Conservation (phyloP, 2,113 vertebrate species). For the Puma concolor region DNA sequence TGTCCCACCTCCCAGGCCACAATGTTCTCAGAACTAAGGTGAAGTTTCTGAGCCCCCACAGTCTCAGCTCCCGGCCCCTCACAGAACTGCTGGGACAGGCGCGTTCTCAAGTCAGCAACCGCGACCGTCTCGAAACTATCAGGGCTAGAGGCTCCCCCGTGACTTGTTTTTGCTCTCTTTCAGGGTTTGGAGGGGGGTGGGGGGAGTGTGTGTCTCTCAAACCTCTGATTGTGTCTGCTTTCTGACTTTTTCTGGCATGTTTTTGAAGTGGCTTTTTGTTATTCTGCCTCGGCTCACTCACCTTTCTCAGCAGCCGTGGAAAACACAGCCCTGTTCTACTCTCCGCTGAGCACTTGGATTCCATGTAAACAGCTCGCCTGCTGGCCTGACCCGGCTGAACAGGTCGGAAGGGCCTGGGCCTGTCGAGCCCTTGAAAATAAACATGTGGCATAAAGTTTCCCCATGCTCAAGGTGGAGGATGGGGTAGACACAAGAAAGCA, state of each 20-base stretch:
- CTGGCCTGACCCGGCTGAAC: background rate
- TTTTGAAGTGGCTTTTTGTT: slow-evolving; percentile 85
- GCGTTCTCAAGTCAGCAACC: slow-evolving; percentile 68
- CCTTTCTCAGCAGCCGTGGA: slow-evolving; percentile 66
- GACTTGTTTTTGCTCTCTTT: slow-evolving; percentile 77
- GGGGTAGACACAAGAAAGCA: background rate
- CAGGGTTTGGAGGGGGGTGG: background rate
- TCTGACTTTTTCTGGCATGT: slow-evolving; percentile 72
- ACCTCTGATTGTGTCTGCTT: slow-evolving; percentile 58
- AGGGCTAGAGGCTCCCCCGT: slow-evolving; percentile 44
- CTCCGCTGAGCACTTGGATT: background rate
- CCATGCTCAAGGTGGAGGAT: background rate
- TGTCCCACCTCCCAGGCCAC: slow-evolving; percentile 57
- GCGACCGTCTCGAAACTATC: slow-evolving; percentile 58
- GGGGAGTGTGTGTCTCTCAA: slow-evolving; percentile 19
- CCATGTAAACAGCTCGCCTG: slow-evolving; percentile 52
- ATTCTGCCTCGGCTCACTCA: slow-evolving; percentile 57
- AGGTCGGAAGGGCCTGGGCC: background rate
- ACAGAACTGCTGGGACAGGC: slow-evolving; percentile 73
- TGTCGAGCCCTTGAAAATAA: background rate
- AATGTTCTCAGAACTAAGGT: slow-evolving; percentile 75
- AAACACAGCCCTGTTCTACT: slow-evolving; percentile 51
- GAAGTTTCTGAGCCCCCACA: slow-evolving; percentile 72
- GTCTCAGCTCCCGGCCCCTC: slow-evolving; percentile 52
- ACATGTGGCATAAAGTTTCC: background rate